phyloP scores from a whole-genome alignment of 2,888 invertebrate species.

The Macrosoma leucophasiata region DNA sequence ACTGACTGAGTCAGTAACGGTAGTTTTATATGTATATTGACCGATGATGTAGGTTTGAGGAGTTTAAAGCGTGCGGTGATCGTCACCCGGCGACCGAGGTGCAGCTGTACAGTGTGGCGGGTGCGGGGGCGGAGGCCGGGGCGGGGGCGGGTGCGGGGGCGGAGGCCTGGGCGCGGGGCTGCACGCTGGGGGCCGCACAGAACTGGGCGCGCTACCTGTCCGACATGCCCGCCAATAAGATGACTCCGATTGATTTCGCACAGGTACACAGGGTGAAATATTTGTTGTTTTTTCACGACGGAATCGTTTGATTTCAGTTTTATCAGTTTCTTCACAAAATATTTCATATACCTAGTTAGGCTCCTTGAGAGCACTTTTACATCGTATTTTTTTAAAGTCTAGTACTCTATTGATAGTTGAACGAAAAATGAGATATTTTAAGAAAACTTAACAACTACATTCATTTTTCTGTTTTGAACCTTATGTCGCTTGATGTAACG shows the following conservation, averaged over 20 bases:
- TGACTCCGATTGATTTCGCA: slow-evolving; percentile 85
- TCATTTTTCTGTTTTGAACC: too few relatives aligned
- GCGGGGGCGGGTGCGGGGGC: slow-evolving; percentile 1
- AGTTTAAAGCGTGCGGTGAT: slow-evolving; percentile 48
- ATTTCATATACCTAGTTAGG: too few relatives aligned
- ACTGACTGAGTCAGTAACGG: too few relatives aligned
- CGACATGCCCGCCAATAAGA: slow-evolving; percentile 85
- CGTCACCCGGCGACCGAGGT: slow-evolving; percentile 26
- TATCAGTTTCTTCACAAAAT: too few relatives aligned
- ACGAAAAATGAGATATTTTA: too few relatives aligned
- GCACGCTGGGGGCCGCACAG: slow-evolving; percentile 80
- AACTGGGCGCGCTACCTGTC: slow-evolving; percentile 84
- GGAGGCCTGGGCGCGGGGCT: slow-evolving; percentile 74
- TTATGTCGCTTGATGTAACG: too few relatives aligned
- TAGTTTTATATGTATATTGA: too few relatives aligned
- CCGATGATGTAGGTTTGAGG: slow-evolving; percentile 49
- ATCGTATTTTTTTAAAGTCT: too few relatives aligned
- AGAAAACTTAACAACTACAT: too few relatives aligned
- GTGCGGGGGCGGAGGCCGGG: slow-evolving; percentile 15
- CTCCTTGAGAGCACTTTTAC: too few relatives aligned
- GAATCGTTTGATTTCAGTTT: too few relatives aligned
- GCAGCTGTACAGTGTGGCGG: slow-evolving; percentile 26
- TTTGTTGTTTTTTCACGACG: background rate
- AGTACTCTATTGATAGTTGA: too few relatives aligned
- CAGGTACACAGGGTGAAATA: slow-evolving; percentile 66